phyloP scores from a whole-genome alignment of 2,797 vertebrate species.

The Scleropages formosus region DNA sequence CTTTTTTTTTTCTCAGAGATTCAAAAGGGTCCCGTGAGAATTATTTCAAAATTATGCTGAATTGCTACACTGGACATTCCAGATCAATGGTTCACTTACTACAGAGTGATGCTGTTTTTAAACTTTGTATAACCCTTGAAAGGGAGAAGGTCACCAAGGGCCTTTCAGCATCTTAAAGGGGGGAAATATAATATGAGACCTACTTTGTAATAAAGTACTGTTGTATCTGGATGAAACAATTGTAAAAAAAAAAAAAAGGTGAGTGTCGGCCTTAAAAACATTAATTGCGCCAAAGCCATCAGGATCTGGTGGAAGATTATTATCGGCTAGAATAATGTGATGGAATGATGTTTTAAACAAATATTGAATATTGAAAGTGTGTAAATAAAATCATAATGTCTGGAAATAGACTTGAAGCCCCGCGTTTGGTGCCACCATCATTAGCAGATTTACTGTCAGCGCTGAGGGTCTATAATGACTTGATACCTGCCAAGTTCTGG shows the following conservation, averaged over 20 bases:
- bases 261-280: too few species aligned
- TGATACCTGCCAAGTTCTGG: too few species aligned
- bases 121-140: conserved; percentile 1
- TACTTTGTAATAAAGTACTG: neutral
- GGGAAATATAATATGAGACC: neutral
- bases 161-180: neutral
- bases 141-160: neutral
- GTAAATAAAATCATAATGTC: too few species aligned
- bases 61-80: neutral
- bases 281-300: too few species aligned
- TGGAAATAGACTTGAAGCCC: too few species aligned
- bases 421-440: neutral
- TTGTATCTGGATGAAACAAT: neutral
- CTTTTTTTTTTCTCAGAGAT: neutral
- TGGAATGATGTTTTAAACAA: too few species aligned
- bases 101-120: neutral
- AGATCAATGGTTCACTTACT: neutral
- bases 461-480: neutral
- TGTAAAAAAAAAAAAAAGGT: too few species aligned
- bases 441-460: conserved; percentile 4
- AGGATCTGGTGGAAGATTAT: too few species aligned
- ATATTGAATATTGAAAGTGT: too few species aligned
- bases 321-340: too few species aligned
- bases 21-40: neutral
- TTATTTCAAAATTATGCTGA: neutral